Conservation (phyloP, 2,888 invertebrate species). For the Carterocephalus palaemon region DNA sequence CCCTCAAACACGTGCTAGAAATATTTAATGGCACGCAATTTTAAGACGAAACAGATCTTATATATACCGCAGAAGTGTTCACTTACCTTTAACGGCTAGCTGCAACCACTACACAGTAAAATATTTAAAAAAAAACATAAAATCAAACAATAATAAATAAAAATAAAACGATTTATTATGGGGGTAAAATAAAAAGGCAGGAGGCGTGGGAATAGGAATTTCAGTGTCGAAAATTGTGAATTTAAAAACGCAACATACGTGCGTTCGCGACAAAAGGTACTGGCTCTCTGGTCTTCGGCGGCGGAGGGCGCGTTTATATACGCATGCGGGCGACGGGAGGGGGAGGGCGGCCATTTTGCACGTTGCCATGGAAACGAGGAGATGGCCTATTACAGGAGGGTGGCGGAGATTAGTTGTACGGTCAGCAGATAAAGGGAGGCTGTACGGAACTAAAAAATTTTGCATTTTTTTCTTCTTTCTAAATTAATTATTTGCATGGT, state of each 20-base stretch:
- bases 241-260: conserved; percentile 47
- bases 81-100: conserved; percentile 52
- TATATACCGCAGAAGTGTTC: conserved; percentile 18
- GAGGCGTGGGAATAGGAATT: conserved; percentile 34
- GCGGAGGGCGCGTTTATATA: conserved; percentile 64
- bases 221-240: conserved; percentile 45
- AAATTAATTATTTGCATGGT: no score
- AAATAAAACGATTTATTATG: conserved; percentile 35
- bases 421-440: conserved; percentile 45
- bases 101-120: conserved; percentile 45
- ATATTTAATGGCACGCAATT: conserved; percentile 28
- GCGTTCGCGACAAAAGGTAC: conserved; percentile 48
- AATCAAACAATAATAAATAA: conserved; percentile 31
- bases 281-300: conserved; percentile 61
- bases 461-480: no score
- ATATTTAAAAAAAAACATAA: conserved; percentile 36
- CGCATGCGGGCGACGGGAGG: conserved; percentile 48
- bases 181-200: conserved; percentile 31
- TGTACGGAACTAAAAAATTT: conserved; percentile 7
- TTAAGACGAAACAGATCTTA: conserved; percentile 7
- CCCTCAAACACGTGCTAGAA: conserved; percentile 41
- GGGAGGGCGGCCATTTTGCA: conserved; percentile 69
- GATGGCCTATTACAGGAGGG: conserved; percentile 78
- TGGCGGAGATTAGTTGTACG: conserved; percentile 74
- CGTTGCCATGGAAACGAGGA: conserved; percentile 70